phyloP scores from a whole-genome alignment of 2,888 invertebrate genomes.

The Emesis furor region DNA sequence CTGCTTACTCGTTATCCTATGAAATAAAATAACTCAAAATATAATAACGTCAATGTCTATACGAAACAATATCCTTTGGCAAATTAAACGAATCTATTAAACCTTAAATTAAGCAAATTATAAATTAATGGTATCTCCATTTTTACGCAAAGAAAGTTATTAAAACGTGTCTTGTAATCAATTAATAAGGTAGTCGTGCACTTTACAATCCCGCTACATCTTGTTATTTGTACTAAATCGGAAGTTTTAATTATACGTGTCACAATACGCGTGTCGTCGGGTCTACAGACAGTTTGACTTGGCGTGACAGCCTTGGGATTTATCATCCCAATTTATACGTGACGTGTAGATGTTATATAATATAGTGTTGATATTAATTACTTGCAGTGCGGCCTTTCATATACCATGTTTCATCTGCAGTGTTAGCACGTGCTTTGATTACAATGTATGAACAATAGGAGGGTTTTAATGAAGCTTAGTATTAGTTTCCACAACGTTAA shows the following conservation, averaged over 20 bases:
- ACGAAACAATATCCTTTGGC: too few species aligned
- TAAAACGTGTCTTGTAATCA: too few species aligned
- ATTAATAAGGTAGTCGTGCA: too few species aligned
- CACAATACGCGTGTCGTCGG: constrained; percentile 87
- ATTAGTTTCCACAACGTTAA: neutral
- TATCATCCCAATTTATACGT: constrained; percentile 65
- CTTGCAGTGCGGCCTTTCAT: neutral
- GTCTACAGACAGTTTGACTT: constrained; percentile 83
- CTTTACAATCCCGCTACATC: constrained; percentile 71
- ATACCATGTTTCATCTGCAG: constrained; percentile 10
- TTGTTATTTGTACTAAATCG: constrained; percentile 74
- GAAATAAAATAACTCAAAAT: too few species aligned
- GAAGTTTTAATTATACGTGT: constrained; percentile 86
- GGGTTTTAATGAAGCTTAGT: constrained; percentile 1
- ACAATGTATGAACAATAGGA: constrained; percentile 1
- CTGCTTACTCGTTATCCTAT: too few species aligned
- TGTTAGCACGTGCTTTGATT: constrained; percentile 11
- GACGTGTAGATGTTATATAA: constrained; percentile 27
- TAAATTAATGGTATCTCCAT: too few species aligned
- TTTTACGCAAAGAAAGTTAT: too few species aligned
- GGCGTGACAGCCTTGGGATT: constrained; percentile 78
- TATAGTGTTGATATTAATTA: constrained; percentile 18
- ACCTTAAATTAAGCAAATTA: too few species aligned
- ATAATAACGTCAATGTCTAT: too few species aligned
- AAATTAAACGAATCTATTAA: too few species aligned